Percentiles rank a stretch among this genome's conserved stretches.
Evolutionary conservation across 2,113 vertebrate species (phyloP).

Genomic region (Dascyllus trimaculatus): DNA sequence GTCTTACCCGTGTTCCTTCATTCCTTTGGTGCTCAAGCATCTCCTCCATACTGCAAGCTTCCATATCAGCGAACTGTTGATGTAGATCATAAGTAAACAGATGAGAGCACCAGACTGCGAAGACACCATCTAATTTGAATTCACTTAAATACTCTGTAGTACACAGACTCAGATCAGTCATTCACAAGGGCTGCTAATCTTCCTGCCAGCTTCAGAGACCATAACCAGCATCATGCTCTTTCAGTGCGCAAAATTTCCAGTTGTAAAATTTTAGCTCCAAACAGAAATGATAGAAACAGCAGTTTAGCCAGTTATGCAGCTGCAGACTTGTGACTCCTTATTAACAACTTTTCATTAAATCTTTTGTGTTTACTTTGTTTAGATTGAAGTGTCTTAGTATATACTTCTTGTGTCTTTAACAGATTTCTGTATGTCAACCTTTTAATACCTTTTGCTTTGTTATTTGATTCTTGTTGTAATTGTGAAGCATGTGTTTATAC

Average conservation of each 20-base stretch:
- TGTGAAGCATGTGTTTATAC: neutral
- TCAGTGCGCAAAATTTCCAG: neutral
- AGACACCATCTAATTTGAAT: neutral
- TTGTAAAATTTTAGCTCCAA: too few species aligned
- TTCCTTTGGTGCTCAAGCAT: too few species aligned
- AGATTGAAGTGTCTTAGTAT: too few species aligned
- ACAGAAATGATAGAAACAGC: too few species aligned
- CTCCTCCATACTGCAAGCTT: too few species aligned
- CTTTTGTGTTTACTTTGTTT: too few species aligned
- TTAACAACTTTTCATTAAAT: neutral
- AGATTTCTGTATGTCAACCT: too few species aligned
- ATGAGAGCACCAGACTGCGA: neutral
- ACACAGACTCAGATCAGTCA: conserved; percentile 3
- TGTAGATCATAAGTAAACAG: too few species aligned
- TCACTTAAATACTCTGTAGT: neutral
- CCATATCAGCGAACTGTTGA: too few species aligned
- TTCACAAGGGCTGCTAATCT: conserved; percentile 7
- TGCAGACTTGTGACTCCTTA: neutral
- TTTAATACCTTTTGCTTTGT: neutral
- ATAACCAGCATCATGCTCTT: neutral
- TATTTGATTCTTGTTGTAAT: neutral
- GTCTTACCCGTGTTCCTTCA: too few species aligned
- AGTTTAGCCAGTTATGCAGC: neutral
- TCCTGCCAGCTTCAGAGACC: neutral
- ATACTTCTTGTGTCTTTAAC: too few species aligned